Evolutionary conservation across 92 coral and sea anemone genomes (phyloP).

Genomic region (Palythoa heliodiscus): DNA sequence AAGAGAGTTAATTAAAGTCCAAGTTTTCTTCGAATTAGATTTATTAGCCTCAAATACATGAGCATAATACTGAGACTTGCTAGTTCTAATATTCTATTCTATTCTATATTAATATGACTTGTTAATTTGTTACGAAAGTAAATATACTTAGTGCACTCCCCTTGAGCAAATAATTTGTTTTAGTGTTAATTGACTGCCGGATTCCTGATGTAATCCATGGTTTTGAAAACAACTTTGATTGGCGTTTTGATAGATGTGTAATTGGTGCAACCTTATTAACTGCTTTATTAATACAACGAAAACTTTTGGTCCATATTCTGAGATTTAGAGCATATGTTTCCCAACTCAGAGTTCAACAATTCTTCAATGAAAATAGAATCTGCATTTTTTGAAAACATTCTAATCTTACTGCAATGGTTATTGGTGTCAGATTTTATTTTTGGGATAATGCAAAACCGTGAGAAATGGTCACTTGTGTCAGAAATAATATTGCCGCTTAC

Average conservation of each 20-base stretch:
- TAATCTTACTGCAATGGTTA: too few species aligned
- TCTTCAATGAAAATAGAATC: slow-evolving; percentile 20
- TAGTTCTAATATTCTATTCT: too few species aligned
- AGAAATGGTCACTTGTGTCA: too few species aligned
- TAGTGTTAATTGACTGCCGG: slow-evolving; percentile 10
- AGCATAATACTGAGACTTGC: too few species aligned
- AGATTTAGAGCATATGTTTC: slow-evolving; percentile 23
- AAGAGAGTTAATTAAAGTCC: slow-evolving; percentile 31
- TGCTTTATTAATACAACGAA: slow-evolving; percentile 26
- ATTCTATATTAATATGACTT: slow-evolving; percentile 3
- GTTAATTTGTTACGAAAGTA: slow-evolving; percentile 25
- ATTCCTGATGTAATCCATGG: slow-evolving; percentile 24
- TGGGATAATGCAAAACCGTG: too few species aligned
- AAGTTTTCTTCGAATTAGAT: slow-evolving; percentile 36
- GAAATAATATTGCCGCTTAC: too few species aligned
- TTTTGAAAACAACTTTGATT: slow-evolving; percentile 33
- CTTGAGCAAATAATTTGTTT: slow-evolving; percentile 6
- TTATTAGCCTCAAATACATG: too few species aligned
- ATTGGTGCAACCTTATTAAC: slow-evolving; percentile 35
- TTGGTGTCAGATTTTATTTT: too few species aligned
- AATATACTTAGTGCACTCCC: slow-evolving; percentile 19
- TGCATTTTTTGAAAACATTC: too few species aligned
- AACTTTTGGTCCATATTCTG: slow-evolving; percentile 18
- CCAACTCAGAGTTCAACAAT: slow-evolving; percentile 7
- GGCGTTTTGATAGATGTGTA: slow-evolving; percentile 34